These are phyloP conservation scores for Dugesia japonica DNA, from an alignment of 2,888 invertebrate species.

Conservation along the genomic window DNA sequence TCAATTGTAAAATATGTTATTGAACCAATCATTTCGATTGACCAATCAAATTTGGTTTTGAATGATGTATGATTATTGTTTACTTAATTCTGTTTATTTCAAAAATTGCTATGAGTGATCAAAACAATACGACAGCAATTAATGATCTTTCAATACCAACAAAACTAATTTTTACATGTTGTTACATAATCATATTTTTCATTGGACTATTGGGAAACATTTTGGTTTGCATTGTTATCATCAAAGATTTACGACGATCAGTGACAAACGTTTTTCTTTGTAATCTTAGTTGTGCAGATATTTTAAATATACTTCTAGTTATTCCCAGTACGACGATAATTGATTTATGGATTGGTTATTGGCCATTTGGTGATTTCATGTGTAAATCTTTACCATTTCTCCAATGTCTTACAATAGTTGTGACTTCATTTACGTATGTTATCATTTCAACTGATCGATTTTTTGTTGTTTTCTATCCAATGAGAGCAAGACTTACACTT, in stretches of 20 bases:
- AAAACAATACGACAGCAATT: neutral
- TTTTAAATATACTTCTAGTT: conserved; percentile 20
- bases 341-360: conserved; percentile 26
- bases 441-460: conserved; percentile 31
- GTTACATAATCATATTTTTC: conserved; percentile 21
- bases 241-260: conserved; percentile 21
- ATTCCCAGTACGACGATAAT: conserved; percentile 27
- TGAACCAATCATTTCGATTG: too few relatives aligned
- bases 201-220: conserved; percentile 16
- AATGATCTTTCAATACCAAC: neutral
- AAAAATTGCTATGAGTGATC: neutral
- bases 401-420: conserved; percentile 28
- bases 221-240: conserved; percentile 25
- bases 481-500: conserved; percentile 24
- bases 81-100: too few relatives aligned
- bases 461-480: conserved; percentile 25
- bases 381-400: conserved; percentile 26
- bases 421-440: conserved; percentile 29
- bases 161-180: conserved; percentile 7
- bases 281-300: conserved; percentile 30
- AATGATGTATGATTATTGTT: too few relatives aligned
- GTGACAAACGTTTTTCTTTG: conserved; percentile 32
- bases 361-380: conserved; percentile 24
- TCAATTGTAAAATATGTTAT: too few relatives aligned
- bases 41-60: too few relatives aligned